Percentiles rank a stretch among this genome's conserved stretches.
phyloP scores from a whole-genome alignment of 2,797 vertebrate species.

The Menidia menidia region DNA sequence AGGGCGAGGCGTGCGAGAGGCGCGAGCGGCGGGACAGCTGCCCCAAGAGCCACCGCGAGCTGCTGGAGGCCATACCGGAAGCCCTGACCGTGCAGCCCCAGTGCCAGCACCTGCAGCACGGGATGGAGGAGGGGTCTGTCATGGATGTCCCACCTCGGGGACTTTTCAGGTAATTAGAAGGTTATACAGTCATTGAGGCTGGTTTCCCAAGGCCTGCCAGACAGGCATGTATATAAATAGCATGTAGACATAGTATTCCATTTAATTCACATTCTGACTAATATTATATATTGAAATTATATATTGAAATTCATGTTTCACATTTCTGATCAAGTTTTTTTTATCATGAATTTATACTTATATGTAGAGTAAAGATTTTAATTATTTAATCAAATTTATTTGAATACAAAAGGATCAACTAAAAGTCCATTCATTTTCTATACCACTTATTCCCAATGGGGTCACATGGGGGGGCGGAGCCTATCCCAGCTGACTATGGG shows the following conservation, averaged over 20 bases:
- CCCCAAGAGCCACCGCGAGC: conserved; percentile 82
- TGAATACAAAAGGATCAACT: too few species aligned
- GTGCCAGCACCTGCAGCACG: conserved; percentile 59
- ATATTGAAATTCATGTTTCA: neutral
- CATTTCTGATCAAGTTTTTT: too few species aligned
- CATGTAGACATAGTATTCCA: neutral
- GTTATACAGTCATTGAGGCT: neutral
- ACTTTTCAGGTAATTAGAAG: conserved; percentile 70
- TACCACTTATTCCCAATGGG: too few species aligned
- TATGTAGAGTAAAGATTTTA: neutral
- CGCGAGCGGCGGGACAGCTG: conserved; percentile 80
- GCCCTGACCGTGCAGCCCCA: conserved; percentile 78
- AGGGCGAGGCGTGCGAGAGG: conserved; percentile 77
- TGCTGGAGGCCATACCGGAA: conserved; percentile 86
- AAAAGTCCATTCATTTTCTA: too few species aligned
- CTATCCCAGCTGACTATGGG: too few species aligned
- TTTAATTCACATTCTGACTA: neutral
- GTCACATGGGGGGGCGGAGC: too few species aligned
- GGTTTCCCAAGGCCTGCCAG: neutral
- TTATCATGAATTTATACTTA: neutral
- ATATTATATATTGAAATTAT: too few species aligned
- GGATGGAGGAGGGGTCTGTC: conserved; percentile 49
- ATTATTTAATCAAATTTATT: neutral
- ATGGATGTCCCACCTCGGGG: conserved; percentile 63
- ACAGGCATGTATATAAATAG: neutral